Conservation (phyloP, 2,113 vertebrate genomes). For the Glaucidium brasilianum region DNA sequence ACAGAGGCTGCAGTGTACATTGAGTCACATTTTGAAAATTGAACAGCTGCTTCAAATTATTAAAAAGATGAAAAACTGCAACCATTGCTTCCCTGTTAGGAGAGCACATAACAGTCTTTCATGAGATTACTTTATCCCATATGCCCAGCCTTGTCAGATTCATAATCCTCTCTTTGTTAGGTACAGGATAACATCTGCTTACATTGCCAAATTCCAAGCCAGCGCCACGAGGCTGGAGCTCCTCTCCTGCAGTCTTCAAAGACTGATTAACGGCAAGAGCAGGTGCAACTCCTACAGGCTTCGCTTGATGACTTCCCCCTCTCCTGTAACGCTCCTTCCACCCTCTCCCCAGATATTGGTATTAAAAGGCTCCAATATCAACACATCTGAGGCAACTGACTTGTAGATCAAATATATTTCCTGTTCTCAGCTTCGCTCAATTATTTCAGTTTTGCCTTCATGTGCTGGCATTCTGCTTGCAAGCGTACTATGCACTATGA, state of each 20-base stretch:
- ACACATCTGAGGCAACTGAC: not conserved
- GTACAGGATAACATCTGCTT: not conserved
- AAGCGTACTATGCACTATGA: fast-evolving
- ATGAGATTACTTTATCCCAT: not conserved
- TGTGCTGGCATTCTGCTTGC: not conserved
- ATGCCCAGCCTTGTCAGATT: not conserved
- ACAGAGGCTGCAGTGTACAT: not conserved
- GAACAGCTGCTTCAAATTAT: not conserved
- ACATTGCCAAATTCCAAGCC: not conserved
- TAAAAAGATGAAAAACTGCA: not conserved
- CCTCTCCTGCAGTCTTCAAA: not conserved
- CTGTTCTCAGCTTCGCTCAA: not conserved
- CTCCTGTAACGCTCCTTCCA: not conserved
- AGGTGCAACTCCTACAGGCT: not conserved
- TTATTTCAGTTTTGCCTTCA: not conserved
- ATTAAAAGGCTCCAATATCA: not conserved
- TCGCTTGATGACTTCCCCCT: not conserved
- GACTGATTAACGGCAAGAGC: not conserved
- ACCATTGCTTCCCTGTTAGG: not conserved
- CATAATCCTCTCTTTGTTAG: not conserved
- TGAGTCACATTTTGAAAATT: not conserved
- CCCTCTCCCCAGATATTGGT: not conserved
- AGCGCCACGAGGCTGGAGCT: not conserved
- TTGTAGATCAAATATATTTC: not conserved
- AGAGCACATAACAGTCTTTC: not conserved